These are phyloP conservation scores for Tiliacea aurago DNA, from an alignment of 2,888 invertebrate genomes.

Conservation along the genomic window DNA sequence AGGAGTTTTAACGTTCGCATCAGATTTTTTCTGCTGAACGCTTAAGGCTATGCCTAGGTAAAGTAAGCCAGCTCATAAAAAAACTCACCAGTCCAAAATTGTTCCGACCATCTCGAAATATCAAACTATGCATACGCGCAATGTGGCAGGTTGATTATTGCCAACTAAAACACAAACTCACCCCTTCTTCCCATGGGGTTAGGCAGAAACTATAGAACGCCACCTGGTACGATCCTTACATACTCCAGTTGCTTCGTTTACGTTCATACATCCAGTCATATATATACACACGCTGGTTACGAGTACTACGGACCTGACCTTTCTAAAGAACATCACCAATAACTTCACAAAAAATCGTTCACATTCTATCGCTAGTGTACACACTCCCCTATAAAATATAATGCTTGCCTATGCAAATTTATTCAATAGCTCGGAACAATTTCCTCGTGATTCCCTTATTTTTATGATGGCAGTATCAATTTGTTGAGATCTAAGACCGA, in stretches of 20 bases:
- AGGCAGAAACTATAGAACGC: not conserved
- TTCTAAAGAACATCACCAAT: not conserved
- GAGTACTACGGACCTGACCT: not conserved
- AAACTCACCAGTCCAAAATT: not conserved
- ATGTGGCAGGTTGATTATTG: not conserved
- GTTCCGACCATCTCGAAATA: not conserved
- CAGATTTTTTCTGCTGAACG: too few species aligned
- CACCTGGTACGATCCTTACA: not conserved
- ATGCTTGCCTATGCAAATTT: slow-evolving; percentile 60
- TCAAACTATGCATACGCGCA: not conserved
- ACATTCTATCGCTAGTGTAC: not conserved
- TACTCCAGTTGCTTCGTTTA: not conserved
- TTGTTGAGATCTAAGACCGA: slow-evolving; percentile 40
- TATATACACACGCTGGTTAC: not conserved
- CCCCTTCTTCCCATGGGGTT: not conserved
- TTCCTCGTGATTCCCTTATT: slow-evolving; percentile 54
- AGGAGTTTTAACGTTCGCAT: not conserved
- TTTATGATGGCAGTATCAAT: slow-evolving; percentile 60
- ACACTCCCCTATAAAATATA: slow-evolving; percentile 8
- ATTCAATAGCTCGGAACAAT: slow-evolving; percentile 62
- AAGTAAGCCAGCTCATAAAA: not conserved
- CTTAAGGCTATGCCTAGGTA: too few species aligned
- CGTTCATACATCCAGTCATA: not conserved
- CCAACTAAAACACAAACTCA: not conserved
- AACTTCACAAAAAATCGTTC: not conserved